Evolutionary conservation across 2,797 vertebrate genomes (phyloP).

Genomic region (Cirrhinus mrigala): DNA sequence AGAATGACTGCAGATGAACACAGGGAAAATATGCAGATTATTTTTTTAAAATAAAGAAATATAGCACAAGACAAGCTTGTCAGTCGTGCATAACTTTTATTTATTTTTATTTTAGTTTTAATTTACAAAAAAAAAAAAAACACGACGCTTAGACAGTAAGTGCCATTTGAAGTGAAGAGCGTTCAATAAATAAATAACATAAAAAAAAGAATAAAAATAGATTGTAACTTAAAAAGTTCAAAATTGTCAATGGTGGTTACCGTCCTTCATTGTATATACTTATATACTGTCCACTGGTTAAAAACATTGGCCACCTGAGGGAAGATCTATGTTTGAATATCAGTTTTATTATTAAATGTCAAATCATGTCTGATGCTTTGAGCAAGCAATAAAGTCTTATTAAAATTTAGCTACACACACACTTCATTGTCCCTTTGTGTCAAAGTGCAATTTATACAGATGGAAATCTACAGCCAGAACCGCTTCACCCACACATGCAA

Average conservation of each 20-base stretch:
- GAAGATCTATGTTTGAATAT: neutral
- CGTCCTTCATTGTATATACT: neutral
- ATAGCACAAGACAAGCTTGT: too few relatives aligned
- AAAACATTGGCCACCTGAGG: neutral
- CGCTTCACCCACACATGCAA: conserved; percentile 42
- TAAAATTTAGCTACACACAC: neutral
- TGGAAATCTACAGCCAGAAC: neutral
- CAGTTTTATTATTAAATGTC: conserved; percentile 16
- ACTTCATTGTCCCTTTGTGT: neutral
- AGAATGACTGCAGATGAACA: neutral
- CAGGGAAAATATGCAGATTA: neutral
- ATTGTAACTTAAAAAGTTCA: neutral
- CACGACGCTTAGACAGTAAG: neutral
- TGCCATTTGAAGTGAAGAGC: neutral
- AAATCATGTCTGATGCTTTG: conserved; percentile 20
- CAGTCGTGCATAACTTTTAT: neutral
- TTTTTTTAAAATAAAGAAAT: too few relatives aligned
- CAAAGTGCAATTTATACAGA: conserved; percentile 32
- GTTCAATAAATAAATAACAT: neutral
- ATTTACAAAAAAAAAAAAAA: too few relatives aligned
- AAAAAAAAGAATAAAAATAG: too few relatives aligned
- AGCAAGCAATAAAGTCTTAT: neutral
- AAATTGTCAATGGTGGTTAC: neutral
- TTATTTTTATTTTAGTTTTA: neutral
- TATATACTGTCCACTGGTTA: neutral